Evolutionary conservation across 2,113 vertebrate genomes (phyloP).

Genomic region (Chamaea fasciata): DNA sequence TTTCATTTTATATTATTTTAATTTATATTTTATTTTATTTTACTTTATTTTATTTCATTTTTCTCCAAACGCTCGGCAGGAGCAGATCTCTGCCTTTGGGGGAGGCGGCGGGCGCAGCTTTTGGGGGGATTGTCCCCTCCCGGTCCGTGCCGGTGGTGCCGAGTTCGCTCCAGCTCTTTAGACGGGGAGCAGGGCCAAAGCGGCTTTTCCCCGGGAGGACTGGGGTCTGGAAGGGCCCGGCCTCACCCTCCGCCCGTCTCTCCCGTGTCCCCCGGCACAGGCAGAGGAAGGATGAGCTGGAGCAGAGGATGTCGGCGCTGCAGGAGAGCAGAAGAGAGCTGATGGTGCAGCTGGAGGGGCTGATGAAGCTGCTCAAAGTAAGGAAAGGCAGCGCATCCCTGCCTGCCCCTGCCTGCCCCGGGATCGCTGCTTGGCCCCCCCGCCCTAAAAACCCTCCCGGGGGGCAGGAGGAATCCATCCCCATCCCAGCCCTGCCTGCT

Average conservation of each 20-base stretch:
- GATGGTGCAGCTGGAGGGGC: conserved; percentile 95
- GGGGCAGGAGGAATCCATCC: neutral
- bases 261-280: conserved; percentile 51
- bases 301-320: conserved; percentile 92
- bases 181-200: neutral
- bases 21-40: too few relatives aligned
- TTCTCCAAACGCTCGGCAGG: too few relatives aligned
- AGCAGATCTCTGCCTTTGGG: neutral
- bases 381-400: neutral
- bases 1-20: too few relatives aligned
- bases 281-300: conserved; percentile 94
- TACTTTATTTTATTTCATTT: too few relatives aligned
- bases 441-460: neutral
- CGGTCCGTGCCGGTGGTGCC: accelerated
- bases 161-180: neutral
- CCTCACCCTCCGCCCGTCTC: neutral
- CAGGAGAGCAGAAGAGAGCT: conserved; percentile 93
- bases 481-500: neutral
- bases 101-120: too few relatives aligned
- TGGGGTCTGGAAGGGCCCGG: too few relatives aligned
- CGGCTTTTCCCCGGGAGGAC: accelerated
- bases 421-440: accelerated
- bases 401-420: neutral
- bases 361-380: conserved; percentile 97
- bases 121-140: too few relatives aligned